Conservation (phyloP, 2,797 vertebrate species). For the Mycteria americana region DNA sequence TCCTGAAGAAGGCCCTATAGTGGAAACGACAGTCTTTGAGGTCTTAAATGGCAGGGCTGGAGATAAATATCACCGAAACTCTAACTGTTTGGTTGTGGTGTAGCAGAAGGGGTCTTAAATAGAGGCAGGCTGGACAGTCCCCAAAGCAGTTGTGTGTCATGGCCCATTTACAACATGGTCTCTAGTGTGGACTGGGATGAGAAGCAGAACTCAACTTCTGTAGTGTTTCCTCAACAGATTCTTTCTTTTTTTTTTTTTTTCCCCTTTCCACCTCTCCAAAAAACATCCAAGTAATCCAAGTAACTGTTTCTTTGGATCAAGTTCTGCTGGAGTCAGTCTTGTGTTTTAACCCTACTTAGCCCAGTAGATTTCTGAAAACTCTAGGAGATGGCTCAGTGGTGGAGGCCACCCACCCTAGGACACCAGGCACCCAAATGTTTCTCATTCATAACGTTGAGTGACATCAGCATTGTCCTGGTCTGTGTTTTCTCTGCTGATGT, state of each 20-base stretch:
- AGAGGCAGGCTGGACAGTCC: neutral
- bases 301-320: neutral
- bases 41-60: neutral
- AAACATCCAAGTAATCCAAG: neutral
- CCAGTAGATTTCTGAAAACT: neutral
- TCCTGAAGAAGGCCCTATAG: neutral
- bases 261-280: rapidly evolving
- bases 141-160: neutral
- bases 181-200: neutral
- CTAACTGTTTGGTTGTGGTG: neutral
- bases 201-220: neutral
- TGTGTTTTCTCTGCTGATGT: neutral
- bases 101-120: neutral
- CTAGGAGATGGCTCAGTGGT: neutral
- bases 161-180: neutral
- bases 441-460: neutral
- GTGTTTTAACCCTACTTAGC: neutral
- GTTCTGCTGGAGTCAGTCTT: neutral
- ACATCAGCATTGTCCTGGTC: neutral
- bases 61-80: neutral
- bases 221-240: neutral
- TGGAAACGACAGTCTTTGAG: neutral
- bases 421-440: neutral
- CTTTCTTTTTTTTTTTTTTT: neutral
- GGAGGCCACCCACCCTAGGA: neutral